Conservation (phyloP, 2,888 invertebrate genomes). For the Sisyra nigra region DNA sequence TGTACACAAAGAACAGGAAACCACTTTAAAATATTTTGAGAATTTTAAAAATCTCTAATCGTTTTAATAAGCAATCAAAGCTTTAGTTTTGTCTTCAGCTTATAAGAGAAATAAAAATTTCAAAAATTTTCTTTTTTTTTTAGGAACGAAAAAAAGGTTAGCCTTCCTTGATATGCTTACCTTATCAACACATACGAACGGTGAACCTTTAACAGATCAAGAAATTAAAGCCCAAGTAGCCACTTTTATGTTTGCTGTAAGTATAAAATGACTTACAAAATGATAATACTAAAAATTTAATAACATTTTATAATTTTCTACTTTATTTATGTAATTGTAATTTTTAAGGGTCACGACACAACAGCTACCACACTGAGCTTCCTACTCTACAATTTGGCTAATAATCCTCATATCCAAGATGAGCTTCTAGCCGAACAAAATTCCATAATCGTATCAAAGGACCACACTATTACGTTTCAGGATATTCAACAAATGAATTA, state of each 20-base stretch:
- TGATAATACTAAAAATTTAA: no score
- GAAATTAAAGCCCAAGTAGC: conserved; percentile 53
- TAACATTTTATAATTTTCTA: no score
- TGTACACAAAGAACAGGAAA: no score
- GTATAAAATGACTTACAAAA: background rate
- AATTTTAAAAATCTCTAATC: no score
- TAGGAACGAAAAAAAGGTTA: conserved; percentile 40
- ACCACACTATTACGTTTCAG: background rate
- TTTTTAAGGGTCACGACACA: conserved; percentile 5
- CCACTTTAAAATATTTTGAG: no score
- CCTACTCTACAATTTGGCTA: background rate
- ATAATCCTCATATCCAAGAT: conserved; percentile 1
- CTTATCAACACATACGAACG: conserved; percentile 39
- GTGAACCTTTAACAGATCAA: conserved; percentile 36
- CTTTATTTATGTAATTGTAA: no score
- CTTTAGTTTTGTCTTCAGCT: no score
- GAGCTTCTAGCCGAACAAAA: background rate
- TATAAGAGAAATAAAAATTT: no score
- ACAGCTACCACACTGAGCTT: background rate
- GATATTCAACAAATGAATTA: background rate
- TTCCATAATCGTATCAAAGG: background rate
- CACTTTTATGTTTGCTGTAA: conserved; percentile 47
- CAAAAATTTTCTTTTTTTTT: no score
- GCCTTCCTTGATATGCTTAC: conserved; percentile 48
- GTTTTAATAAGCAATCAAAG: no score